A percentile compares a stretch with the other conserved stretches of the same genome.
These are phyloP conservation scores for Lycaon pictus DNA, from an alignment of 2,113 vertebrate genomes.

Conservation along the genomic window DNA sequence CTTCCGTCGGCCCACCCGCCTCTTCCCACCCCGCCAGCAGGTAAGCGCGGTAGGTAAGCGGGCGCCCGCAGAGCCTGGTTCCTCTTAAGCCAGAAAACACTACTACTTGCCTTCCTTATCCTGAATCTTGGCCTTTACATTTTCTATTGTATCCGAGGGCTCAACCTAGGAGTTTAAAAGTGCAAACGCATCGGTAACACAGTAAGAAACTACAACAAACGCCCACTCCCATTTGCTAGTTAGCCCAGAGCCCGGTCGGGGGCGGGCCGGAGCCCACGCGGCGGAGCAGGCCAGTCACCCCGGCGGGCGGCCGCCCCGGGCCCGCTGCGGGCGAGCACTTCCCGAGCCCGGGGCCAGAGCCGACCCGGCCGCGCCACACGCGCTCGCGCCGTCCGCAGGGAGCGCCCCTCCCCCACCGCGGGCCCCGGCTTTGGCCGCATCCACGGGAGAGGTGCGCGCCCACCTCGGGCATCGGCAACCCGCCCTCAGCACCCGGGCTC, in stretches of 20 bases:
- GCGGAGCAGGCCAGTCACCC: rapidly evolving
- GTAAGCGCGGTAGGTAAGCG: not conserved
- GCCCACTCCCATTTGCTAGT: too few species aligned
- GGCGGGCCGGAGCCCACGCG: not conserved
- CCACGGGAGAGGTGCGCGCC: rapidly evolving
- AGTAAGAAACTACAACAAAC: rapidly evolving
- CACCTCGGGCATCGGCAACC: rapidly evolving
- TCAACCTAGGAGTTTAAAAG: constrained; percentile 91
- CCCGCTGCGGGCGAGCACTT: rapidly evolving
- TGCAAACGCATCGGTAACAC: rapidly evolving
- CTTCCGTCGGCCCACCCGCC: not conserved
- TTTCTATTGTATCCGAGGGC: constrained; percentile 99
- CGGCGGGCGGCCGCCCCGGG: not conserved
- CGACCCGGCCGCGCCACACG: not conserved
- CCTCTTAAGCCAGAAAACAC: not conserved
- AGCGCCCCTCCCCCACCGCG: rapidly evolving
- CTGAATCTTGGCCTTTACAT: constrained; percentile 99
- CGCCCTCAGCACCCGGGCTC: not conserved
- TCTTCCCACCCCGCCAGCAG: not conserved
- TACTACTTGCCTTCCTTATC: constrained; percentile 96
- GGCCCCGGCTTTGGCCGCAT: not conserved
- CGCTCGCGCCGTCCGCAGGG: not conserved
- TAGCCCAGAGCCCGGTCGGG: too few species aligned
- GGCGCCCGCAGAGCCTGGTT: rapidly evolving
- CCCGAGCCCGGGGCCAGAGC: too few species aligned